Evolutionary conservation across 2,797 vertebrate genomes (phyloP), one percentile per base, ranked within the genome.

Genomic region (Mormyrops boulengeri): DNA sequence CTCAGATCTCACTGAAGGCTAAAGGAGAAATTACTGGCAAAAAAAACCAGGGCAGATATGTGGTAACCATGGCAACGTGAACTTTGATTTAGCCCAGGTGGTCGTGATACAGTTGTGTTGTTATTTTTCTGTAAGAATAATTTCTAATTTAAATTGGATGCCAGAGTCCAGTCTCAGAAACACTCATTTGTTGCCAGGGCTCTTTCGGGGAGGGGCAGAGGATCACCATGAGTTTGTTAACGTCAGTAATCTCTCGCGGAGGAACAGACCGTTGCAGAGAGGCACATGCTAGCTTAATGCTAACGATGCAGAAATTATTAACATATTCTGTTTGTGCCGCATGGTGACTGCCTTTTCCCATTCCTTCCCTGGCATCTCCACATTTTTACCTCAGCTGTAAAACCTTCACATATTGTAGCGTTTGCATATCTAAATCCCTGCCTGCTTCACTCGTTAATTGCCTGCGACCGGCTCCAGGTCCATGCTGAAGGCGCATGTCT

Each of bases 1-100:
- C 55, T 88, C 38, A 62, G 53, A 26, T 44, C 57, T 69, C 55
- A 44, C 82, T 69, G 26, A 85, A 34, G 50, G 52, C 60, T 44
- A 44, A 77, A 73, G 2, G 38, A 50, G 8, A 49, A 89, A 87
- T 73, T 52, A 73, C 34, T 77, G 19, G 89, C 44, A 11, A 66
- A 88, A 90, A 87, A 90, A 91, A 88, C 12, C 49, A 62, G 90
- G 86, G 85, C 89, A 91, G 14, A 52, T 86, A 86, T 73, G 66
- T 52, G 89, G 91, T 93, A 88, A 49, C 92, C 88, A 92, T 93
- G 92, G 93, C 90, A 93, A 93, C 91, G 9, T 84, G 92, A 93
- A 93, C 90, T 93, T 93, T 91, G 86, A 89, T 91, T 92, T 47
- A 26, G 82, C 47, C 8, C 57, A 89, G 84, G 62, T 89, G 84